A percentile compares a stretch with the other conserved stretches of the same genome.
Evolutionary conservation across 1,140 invertebrate species (phyloP).

Genomic region (Drosophila miranda): DNA sequence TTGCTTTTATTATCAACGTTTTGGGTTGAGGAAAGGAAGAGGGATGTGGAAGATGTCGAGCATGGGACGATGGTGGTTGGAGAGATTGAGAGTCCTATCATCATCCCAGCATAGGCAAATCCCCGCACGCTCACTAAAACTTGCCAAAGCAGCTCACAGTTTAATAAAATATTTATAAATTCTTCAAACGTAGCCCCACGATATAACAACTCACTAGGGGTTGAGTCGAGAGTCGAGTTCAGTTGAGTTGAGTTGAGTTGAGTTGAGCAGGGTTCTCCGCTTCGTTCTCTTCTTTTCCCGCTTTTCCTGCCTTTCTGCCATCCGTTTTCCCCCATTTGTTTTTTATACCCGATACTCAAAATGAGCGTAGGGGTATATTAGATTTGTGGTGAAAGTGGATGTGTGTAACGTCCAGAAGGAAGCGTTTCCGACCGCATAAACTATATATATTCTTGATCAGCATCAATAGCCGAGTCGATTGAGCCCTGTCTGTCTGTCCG

Average conservation of each 20-base stretch:
- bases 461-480: no score
- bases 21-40: background rate
- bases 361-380: no score
- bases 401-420: no score
- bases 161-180: slow-evolving; percentile 69
- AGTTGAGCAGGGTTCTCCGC: slow-evolving; percentile 2
- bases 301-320: background rate
- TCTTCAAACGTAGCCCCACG: slow-evolving; percentile 60
- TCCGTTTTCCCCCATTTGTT: background rate
- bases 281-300: slow-evolving; percentile 1
- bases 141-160: slow-evolving; percentile 58
- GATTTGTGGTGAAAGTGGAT: no score
- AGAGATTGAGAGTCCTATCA: slow-evolving; percentile 38
- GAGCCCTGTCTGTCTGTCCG: no score
- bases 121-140: slow-evolving; percentile 60
- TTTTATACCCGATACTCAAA: background rate
- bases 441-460: no score
- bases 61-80: background rate
- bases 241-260: slow-evolving; percentile 11
- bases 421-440: no score
- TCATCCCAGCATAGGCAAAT: slow-evolving; percentile 60
- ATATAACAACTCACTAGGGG: slow-evolving; percentile 58
- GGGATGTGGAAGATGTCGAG: no score
- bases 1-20: slow-evolving; percentile 51
- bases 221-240: slow-evolving; percentile 24